Evolutionary conservation across 1,140 invertebrate genomes (phyloP), one percentile per base, ranked within the genome.

Genomic region (Papilio polyxenes): DNA sequence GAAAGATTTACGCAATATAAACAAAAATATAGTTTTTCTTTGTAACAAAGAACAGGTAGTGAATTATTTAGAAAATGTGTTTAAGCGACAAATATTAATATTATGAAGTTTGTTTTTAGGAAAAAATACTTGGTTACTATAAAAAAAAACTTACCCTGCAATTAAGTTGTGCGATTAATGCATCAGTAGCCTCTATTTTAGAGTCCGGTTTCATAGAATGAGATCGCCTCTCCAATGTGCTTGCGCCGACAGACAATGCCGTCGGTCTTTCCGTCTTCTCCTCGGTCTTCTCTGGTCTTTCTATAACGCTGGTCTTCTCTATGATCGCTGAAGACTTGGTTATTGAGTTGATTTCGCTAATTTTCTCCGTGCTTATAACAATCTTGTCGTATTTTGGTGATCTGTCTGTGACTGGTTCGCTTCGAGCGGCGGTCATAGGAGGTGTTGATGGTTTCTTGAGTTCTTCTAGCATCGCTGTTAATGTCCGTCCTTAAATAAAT

Each of bases 131-230:
- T 77, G 31, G 6, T 15, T 37, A 17, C 23, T 15, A 17, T 31
- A 81, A 48, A 75, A 72, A 72, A 62, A 51, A 10, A 89, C 92
- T 89, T 20, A 94, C 93, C 88, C 92, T 94, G 87, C 88, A 87
- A 86, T 91, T 94, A 44, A 94, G 90, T 86, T 94, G 93, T 56
- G 90, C 85, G 78, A 94, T 91, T 75, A 93, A 87, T 72, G 87
- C 88, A 0, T 93, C 91, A 6, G 86, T 83, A 9, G 83, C 87
- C 3, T 91, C 89, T 5, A 69, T 82, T 56, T 86, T 87, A 15
- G 44, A 51, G 3, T 92, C 89, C 13, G 75, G 20, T 62, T 87
- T 89, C 9, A 78, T 37, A 17, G 83, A 78, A 20, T 88, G 75
- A 15, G 83, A 48, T 80, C 88, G 84, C 90, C 91, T 92, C 81